These are phyloP conservation scores for Philhelius pedissequus DNA, from an alignment of 2,888 invertebrate genomes.

Conservation along the genomic window DNA sequence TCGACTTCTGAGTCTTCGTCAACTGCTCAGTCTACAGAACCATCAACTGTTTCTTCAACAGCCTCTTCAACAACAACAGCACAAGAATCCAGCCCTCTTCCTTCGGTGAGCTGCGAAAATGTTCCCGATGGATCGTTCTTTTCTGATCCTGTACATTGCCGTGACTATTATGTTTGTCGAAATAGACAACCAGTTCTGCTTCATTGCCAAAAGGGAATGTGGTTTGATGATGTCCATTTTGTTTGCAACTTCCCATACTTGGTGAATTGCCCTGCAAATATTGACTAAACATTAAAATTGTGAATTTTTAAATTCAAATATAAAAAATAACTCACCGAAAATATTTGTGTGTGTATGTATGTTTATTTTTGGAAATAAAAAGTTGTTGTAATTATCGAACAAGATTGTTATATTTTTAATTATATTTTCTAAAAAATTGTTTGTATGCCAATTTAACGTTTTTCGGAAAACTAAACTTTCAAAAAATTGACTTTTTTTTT, in stretches of 20 bases:
- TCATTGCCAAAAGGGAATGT: conserved; percentile 26
- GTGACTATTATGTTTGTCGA: conserved; percentile 50
- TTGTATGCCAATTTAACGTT: too few species aligned
- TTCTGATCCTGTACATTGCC: conserved; percentile 37
- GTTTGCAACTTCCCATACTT: conserved; percentile 47
- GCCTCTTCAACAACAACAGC: background rate
- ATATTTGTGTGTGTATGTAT: too few species aligned
- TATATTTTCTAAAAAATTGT: too few species aligned
- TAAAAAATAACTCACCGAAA: too few species aligned
- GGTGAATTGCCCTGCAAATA: conserved; percentile 47
- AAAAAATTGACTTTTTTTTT: too few species aligned
- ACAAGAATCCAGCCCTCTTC: background rate
- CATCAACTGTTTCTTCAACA: background rate
- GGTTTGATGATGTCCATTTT: conserved; percentile 41
- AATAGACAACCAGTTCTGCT: conserved; percentile 11
- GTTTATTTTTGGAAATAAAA: background rate
- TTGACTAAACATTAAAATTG: conserved; percentile 35
- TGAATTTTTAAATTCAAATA: background rate
- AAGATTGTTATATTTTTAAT: background rate
- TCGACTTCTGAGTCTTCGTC: conserved; percentile 1
- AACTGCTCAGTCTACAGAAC: background rate
- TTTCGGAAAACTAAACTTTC: too few species aligned
- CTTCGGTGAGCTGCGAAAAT: conserved; percentile 8
- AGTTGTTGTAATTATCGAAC: background rate
- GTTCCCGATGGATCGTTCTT: conserved; percentile 40